Evolutionary conservation across 2,888 invertebrate species (phyloP).

Genomic region (Himalopsyche tibetana): DNA sequence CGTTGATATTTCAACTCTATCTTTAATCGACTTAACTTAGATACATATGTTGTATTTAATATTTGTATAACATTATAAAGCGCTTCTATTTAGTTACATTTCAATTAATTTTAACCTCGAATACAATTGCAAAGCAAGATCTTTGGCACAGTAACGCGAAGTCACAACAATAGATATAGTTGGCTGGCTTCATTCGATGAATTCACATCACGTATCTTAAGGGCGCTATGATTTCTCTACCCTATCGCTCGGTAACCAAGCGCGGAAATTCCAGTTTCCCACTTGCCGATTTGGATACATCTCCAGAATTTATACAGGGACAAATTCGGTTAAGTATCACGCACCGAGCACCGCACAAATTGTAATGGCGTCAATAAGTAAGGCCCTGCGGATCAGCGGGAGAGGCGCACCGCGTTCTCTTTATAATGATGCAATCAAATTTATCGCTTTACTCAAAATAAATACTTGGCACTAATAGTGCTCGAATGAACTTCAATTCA

Average conservation of each 20-base stretch:
- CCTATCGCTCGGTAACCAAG: slow-evolving; percentile 40
- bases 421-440: too few species aligned
- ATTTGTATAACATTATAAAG: too few species aligned
- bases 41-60: too few species aligned
- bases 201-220: slow-evolving; percentile 55
- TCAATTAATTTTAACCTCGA: too few species aligned
- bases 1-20: too few species aligned
- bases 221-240: slow-evolving; percentile 54
- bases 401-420: background rate
- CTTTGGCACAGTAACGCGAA: background rate
- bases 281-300: slow-evolving; percentile 9
- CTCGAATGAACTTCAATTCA: too few species aligned
- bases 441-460: too few species aligned
- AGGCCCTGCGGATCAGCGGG: background rate
- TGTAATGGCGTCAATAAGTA: background rate
- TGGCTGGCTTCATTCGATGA: background rate
- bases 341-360: slow-evolving; percentile 2
- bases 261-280: background rate
- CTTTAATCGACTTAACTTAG: too few species aligned
- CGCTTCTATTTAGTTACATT: too few species aligned
- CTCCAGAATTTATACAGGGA: slow-evolving; percentile 13
- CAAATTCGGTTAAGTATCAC: slow-evolving; percentile 1
- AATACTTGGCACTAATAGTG: too few species aligned
- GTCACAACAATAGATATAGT: background rate
- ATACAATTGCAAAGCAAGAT: too few species aligned